Percentiles rank a stretch among this genome's conserved stretches.
Conservation (phyloP, 2,888 invertebrate species). For the Pammene aurita region DNA sequence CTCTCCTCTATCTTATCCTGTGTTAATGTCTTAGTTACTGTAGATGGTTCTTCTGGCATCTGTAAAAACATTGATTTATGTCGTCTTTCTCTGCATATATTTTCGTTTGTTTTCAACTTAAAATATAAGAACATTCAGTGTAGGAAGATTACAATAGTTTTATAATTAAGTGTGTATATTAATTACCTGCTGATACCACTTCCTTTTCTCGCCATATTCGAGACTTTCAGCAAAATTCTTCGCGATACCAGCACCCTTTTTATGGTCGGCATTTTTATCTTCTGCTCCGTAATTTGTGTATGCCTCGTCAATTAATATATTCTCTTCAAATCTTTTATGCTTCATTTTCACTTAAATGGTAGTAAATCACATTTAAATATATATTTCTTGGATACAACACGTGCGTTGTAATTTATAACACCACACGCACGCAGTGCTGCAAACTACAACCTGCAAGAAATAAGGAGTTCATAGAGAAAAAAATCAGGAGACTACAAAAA, state of each 20-base stretch:
- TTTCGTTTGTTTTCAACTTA: neutral
- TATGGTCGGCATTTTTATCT: slow-evolving; percentile 75
- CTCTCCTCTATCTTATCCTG: slow-evolving; percentile 83
- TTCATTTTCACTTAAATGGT: slow-evolving; percentile 64
- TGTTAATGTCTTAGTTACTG: slow-evolving; percentile 64
- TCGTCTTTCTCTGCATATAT: neutral
- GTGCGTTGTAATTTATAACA: slow-evolving; percentile 50
- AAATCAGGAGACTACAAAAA: no score
- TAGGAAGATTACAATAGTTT: neutral
- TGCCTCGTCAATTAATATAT: slow-evolving; percentile 76
- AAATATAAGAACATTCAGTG: neutral
- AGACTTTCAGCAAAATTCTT: slow-evolving; percentile 77
- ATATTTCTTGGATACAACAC: slow-evolving; percentile 50
- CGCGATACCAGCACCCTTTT: slow-evolving; percentile 74
- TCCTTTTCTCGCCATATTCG: slow-evolving; percentile 81
- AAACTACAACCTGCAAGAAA: no score
- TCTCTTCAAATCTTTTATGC: slow-evolving; percentile 80
- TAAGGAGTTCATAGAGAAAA: no score
- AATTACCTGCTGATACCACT: slow-evolving; percentile 86
- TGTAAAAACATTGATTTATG: slow-evolving; percentile 49
- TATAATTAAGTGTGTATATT: neutral
- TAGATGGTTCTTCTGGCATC: slow-evolving; percentile 78
- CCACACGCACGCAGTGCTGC: slow-evolving; percentile 19
- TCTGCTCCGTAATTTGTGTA: slow-evolving; percentile 73
- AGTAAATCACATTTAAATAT: slow-evolving; percentile 30